Base-by-base conservation (phyloP, 2,797 vertebrate genomes). In the Megaceryle alcyon region DNA sequence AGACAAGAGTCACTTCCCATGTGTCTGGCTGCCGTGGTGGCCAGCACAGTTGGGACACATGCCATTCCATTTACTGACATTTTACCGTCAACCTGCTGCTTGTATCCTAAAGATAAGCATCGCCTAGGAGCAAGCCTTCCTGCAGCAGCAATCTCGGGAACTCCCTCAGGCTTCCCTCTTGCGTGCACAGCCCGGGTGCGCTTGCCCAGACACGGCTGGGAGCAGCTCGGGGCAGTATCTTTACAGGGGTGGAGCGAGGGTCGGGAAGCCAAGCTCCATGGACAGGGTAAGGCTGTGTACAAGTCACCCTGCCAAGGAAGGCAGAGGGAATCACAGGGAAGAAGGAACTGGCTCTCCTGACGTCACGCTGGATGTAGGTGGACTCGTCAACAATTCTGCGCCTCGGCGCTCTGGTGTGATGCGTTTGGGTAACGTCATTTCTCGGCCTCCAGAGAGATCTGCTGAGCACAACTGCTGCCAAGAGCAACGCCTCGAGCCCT, bases 81-180 rank as follows among this genome's bases (percentile, higher is more conserved):
- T 96, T 96, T 96, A 96, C 94, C 93, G 80, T 92, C 91, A 97
- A 93, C 75, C 75, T 82, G 93, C 93, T 75, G 95, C 71, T 96
- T 96, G 95, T 92, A 95, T 94, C 94, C 95, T 93, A 95, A 95
- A 96, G 94, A 94, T 95, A 96, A 96, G 95, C 86, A 96, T 95
- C 92, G 3, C 88, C 82, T 77, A 59, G 82, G 64, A 95, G 71
- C 86, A 72, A 94, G 69, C 87, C 90, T 96, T 96, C 95, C 96
- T 95, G 96, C 70, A 65, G 81, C 80, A 90, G 90, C 41, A 35
- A 75, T 71, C 77, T 78, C 43, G 83, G 94, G 90, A 95, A 89
- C 82, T 95, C 95, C 90, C 88, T 92, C 82, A 92, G 96, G 96
- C 85, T 96, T 84, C 95, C 92, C 93, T 92, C 84, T 33, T 75